Percentiles rank a stretch among this genome's conserved stretches.
These are phyloP conservation scores for Zaprionus ornatus DNA, from an alignment of 1,140 invertebrate species.

Conservation along the genomic window DNA sequence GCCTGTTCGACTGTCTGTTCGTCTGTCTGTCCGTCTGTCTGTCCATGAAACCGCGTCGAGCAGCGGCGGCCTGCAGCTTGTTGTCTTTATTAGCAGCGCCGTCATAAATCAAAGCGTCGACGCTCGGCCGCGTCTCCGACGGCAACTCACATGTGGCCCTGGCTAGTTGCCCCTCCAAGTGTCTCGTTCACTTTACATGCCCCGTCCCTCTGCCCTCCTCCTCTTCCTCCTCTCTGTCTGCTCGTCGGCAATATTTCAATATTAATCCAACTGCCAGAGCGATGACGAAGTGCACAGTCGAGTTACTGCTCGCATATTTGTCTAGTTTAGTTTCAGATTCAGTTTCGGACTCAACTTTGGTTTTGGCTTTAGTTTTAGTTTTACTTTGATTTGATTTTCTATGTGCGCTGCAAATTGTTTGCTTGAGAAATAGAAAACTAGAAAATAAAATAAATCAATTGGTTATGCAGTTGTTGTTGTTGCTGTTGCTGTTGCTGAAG, in stretches of 20 bases:
- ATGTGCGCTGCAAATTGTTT: conserved; percentile 46
- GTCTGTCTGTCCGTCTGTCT: neutral
- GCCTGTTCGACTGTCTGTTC: neutral
- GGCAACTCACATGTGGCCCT: conserved; percentile 67
- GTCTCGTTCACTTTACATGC: conserved; percentile 6
- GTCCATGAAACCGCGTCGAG: neutral
- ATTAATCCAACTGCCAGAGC: conserved; percentile 81
- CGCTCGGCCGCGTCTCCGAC: conserved; percentile 45
- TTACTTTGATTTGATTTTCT: conserved; percentile 20
- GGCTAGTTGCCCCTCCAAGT: conserved; percentile 27
- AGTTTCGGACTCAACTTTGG: conserved; percentile 23
- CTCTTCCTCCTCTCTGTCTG: neutral
- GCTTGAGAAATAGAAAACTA: conserved; percentile 48
- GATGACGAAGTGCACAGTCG: conserved; percentile 76
- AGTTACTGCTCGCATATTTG: conserved; percentile 73
- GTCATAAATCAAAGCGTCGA: conserved; percentile 77
- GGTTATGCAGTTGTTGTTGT: conserved; percentile 20
- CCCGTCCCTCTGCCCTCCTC: neutral
- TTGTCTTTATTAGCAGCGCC: conserved; percentile 77
- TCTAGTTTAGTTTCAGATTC: conserved; percentile 61
- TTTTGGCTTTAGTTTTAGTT: conserved; percentile 22
- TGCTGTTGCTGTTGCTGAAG: neutral
- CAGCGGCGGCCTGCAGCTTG: conserved; percentile 68
- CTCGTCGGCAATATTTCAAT: conserved; percentile 76
- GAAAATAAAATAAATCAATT: conserved; percentile 80